Evolutionary conservation across 2,113 vertebrate genomes (phyloP).

Genomic region (Halcyon senegalensis): DNA sequence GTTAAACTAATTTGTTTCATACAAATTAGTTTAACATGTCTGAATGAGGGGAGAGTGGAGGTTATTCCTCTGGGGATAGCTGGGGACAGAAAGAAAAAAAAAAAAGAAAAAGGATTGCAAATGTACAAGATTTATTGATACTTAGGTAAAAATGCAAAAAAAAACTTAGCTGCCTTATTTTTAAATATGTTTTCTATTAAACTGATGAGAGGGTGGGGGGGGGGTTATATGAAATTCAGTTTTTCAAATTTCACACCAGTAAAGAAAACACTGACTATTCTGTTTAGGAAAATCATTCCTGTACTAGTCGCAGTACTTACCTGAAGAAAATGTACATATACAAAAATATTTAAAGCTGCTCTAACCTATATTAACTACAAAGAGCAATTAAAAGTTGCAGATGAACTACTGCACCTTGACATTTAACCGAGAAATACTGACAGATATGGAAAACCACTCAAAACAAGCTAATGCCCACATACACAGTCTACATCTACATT

Average conservation of each 20-base stretch:
- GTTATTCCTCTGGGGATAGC: neutral
- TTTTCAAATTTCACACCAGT: neutral
- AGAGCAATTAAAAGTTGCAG: slow-evolving; percentile 79
- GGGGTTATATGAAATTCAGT: neutral
- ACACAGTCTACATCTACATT: slow-evolving; percentile 42
- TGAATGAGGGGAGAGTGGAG: slow-evolving; percentile 9
- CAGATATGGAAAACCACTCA: slow-evolving; percentile 67
- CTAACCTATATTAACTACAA: slow-evolving; percentile 54
- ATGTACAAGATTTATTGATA: neutral
- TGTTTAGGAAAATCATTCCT: slow-evolving; percentile 2
- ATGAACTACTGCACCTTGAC: slow-evolving; percentile 75
- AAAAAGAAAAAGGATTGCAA: slow-evolving; percentile 23
- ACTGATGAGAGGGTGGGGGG: neutral
- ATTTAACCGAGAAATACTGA: slow-evolving; percentile 77
- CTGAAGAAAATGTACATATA: neutral
- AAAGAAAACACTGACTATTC: slow-evolving; percentile 19
- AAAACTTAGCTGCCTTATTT: slow-evolving; percentile 13
- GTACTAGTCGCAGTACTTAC: neutral
- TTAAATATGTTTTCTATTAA: slow-evolving; percentile 31
- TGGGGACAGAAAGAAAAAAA: slow-evolving; percentile 28
- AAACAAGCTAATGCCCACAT: slow-evolving; percentile 71
- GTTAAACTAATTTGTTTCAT: slow-evolving; percentile 53
- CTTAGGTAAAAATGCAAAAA: slow-evolving; percentile 35
- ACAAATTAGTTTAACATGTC: slow-evolving; percentile 32
- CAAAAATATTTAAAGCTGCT: neutral